Evolutionary conservation across 2,797 vertebrate species (phyloP), one percentile per base, ranked within the genome.

Genomic region (Pipistrellus pipistrellus): DNA sequence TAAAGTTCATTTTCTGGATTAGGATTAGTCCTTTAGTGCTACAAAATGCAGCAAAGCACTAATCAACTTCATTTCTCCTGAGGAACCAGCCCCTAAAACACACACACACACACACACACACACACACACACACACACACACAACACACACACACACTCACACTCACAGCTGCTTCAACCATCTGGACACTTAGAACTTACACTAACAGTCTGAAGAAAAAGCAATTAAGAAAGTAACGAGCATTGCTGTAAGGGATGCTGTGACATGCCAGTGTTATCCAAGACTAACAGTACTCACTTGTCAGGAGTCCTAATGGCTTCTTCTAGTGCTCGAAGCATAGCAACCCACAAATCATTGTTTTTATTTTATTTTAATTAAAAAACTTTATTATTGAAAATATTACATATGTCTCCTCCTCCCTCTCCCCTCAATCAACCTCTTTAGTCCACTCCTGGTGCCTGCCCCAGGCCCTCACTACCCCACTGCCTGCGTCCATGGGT

Each of bases 1-100:
- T 38, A 87, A 93, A 89, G 86, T 48, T 91, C 84, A 38, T n/a
- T 82, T 69, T 68, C 64, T 64, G 53, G 91, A 73, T 27, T 62
- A 78, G 85, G 35, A 68, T 30, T 3, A 35, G 86, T 68, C 73
- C 77, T 23, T 64, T 9, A 2, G 4, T 27, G 44, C 57, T 41
- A 12, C 46, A 87, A 72, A 71, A 73, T 2, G 17, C 57, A 51
- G 73, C 48, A 46, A 46, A 25, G 51, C 38, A 23, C 23, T 10
- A 1, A 23, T 20, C 4, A 3, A 6, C 23, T 46, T 68, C 23
- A 20, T 44, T 76, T 27, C 21, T 55, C 72, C 62, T 4, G 12
- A 69, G 76, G 38, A 62, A 48, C 64, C 4, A 35, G 80, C 7
- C 23, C 51, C 69, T 41, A 14, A 23, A 8, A 35, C 11, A 7